Evolutionary conservation across 2,113 vertebrate genomes (phyloP), one percentile per base, ranked within the genome.

Genomic region (Colinus virginianus): DNA sequence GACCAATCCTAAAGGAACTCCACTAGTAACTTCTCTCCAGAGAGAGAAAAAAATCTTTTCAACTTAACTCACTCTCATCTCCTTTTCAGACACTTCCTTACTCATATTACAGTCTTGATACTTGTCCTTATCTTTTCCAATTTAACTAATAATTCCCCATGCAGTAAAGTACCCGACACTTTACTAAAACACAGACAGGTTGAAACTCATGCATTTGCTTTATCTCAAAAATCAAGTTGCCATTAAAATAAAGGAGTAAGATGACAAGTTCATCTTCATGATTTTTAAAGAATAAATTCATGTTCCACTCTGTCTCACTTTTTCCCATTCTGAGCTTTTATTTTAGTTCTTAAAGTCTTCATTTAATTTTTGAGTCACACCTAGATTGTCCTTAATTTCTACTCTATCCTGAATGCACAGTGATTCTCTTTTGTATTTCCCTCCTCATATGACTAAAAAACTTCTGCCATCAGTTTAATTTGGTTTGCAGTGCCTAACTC

Each of bases 1-100:
- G 94, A 96, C 96, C 96, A 93, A 96, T 96, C 93, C 96, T 96
- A 96, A 95, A 96, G 93, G 90, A 96, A 95, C 96, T 96, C 67
- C 56, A 77, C 85, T 87, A 94, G 90, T 66, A 95, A 88, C 76
- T 83, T 93, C 85, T 56, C 96, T 93, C 91, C 79, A 85, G 94
- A 90, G 96, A 91, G 43, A 90, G 53, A 87, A 13, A 95, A 51
- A 94, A 95, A 95, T 91, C 83, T 58, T 96, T 96, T 94, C 74
- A 94, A 78, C 82, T 80, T 83, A 90, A 74, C 78, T 90, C 87
- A 55, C 56, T 90, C 71, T 80, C 0, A 0, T 85, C 55, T 94
- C 78, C 70, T 58, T 34, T 91, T 93, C 85, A 90, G 83, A 75
- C 88, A 90, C 51, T 93, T 94, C 66, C 93, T 93, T 55, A 91